Base-by-base conservation (phyloP, 2,797 vertebrate genomes). In the Acanthurus tractus region DNA sequence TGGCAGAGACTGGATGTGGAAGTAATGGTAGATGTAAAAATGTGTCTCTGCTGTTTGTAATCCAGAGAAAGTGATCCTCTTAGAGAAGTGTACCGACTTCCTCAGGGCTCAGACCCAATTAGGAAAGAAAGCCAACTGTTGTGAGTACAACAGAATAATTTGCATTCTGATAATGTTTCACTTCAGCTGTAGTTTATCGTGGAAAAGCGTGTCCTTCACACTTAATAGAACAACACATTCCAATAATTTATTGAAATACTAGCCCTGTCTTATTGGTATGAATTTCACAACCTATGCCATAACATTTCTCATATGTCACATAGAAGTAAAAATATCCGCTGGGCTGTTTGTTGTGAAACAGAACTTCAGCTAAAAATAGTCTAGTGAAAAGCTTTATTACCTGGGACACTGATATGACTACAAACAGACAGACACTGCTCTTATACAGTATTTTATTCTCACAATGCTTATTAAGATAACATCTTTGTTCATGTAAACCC, bases 1-100 rank as follows among this genome's bases (percentile, higher is more conserved):
- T 72, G 63, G 63, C 78, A 59, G 63, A 74, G 65, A 81, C 73
- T 42, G 69, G 75, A 79, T 86, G 70, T 73, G 11, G 74, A 58
- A 80, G 71, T 79, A 70, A 73, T 55, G 69, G 77, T 71, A 42
- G 40, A 65, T 74, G 68, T 85, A 58, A 23, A 74, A 88, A 72
- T 78, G 18, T 81, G 84, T 86, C 67, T 79, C 46, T 63, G 63
- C 73, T 64, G 78, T 82, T 82, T 86, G 80, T 87, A 86, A 91
- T 89, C 88, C 83, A 74, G 44, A 73, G 71, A 90, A 89, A 85
- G 71, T 67, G 76, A 92, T 91, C 89, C 85, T 92, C 87, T 92
- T 89, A 90, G 59, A 25, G 70, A 83, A 72, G 74, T 79, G 74
- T 57, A 79, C 72, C 49, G 23, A 89, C 85, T 84, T 90, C 74